These are phyloP conservation scores for Megalops cyprinoides DNA, from an alignment of 2,797 vertebrate species.

Conservation along the genomic window DNA sequence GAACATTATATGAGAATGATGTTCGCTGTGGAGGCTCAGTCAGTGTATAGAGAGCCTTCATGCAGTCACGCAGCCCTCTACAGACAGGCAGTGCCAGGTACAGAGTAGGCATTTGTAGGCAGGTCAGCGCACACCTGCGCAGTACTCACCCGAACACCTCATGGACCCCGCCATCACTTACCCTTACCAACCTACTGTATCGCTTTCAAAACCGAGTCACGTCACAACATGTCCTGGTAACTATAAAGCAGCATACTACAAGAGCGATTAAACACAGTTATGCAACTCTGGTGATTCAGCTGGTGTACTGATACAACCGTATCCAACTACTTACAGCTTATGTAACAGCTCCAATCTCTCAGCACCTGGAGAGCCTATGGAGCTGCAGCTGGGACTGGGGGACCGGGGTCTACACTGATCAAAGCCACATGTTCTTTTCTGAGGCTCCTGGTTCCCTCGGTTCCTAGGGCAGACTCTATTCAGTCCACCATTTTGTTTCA, in stretches of 20 bases:
- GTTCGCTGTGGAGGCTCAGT: background rate
- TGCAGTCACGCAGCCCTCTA: background rate
- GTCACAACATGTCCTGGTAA: slow-evolving; percentile 30
- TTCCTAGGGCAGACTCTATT: background rate
- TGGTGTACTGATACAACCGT: slow-evolving; percentile 12
- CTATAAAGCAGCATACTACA: background rate
- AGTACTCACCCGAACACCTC: background rate
- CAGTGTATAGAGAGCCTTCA: too few species aligned
- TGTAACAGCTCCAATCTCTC: slow-evolving; percentile 1
- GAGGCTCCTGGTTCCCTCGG: background rate
- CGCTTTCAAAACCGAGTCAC: slow-evolving; percentile 18
- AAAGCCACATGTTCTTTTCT: background rate
- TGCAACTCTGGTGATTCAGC: slow-evolving; percentile 34
- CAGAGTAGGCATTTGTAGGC: background rate
- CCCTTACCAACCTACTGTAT: slow-evolving; percentile 3
- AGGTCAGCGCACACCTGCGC: background rate
- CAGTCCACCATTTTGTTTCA: background rate
- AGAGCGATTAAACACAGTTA: slow-evolving; percentile 36
- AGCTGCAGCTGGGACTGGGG: background rate
- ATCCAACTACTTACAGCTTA: slow-evolving; percentile 22
- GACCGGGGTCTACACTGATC: background rate
- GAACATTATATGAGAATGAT: background rate
- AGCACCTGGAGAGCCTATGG: slow-evolving; percentile 20
- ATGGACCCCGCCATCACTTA: background rate
- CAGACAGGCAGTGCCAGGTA: background rate